Conservation (phyloP, 1,140 invertebrate genomes). For the Leptoteleia sp. region DNA sequence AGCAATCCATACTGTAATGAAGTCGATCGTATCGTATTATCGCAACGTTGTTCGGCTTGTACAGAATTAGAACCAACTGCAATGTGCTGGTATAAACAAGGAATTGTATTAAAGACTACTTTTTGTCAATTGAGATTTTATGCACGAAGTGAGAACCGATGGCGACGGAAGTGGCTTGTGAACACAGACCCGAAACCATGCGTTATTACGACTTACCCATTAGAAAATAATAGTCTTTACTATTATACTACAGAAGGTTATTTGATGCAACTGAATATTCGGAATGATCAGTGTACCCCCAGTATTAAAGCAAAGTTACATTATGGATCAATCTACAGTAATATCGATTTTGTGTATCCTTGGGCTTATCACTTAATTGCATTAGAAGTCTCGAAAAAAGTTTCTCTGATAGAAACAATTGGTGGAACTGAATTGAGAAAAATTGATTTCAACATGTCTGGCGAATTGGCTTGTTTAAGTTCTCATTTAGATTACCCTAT, state of each 20-base stretch:
- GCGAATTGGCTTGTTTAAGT: constrained; percentile 49
- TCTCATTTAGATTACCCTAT: constrained; percentile 73
- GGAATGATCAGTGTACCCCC: constrained; percentile 14
- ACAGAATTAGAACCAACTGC: constrained; percentile 58
- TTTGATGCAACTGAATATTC: constrained; percentile 67
- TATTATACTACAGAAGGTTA: constrained; percentile 72
- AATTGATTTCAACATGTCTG: constrained; percentile 59
- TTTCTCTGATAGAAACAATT: constrained; percentile 66
- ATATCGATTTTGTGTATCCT: constrained; percentile 73
- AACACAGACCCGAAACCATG: constrained; percentile 60
- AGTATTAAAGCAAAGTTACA: constrained; percentile 20
- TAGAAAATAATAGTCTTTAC: constrained; percentile 66
- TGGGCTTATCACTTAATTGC: constrained; percentile 72
- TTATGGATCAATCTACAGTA: constrained; percentile 63
- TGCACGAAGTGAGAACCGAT: constrained; percentile 51
- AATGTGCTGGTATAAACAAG: constrained; percentile 71
- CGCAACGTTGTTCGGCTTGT: constrained; percentile 67
- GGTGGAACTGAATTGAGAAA: constrained; percentile 55
- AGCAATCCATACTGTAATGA: constrained; percentile 66
- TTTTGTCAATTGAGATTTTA: constrained; percentile 75
- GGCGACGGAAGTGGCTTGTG: constrained; percentile 67
- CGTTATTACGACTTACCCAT: constrained; percentile 63
- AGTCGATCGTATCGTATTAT: constrained; percentile 65
- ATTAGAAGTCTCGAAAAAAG: constrained; percentile 51
- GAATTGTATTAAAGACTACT: constrained; percentile 74